Conservation (phyloP, 2,888 invertebrate species). For the Drosophila birchii region DNA sequence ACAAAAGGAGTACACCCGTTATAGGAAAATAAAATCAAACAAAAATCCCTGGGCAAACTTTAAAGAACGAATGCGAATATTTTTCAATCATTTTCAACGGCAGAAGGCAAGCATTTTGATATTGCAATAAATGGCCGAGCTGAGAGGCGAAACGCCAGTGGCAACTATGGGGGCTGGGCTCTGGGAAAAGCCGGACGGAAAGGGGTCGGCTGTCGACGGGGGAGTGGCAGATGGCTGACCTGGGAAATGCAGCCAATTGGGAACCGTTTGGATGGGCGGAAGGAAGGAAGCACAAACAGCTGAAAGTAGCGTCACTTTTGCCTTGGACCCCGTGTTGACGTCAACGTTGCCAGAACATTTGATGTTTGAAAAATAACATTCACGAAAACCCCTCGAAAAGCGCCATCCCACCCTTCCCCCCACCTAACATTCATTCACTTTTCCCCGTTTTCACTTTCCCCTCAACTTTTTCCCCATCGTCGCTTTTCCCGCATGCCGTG, state of each 20-base stretch:
- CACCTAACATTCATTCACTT: background rate
- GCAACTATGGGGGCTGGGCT: constrained; percentile 11
- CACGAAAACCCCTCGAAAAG: constrained; percentile 14
- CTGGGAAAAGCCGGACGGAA: background rate
- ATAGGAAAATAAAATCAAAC: background rate
- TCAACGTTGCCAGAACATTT: constrained; percentile 48
- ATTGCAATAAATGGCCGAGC: constrained; percentile 39
- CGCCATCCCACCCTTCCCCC: background rate
- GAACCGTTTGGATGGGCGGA: constrained; percentile 41
- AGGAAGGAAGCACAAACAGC: constrained; percentile 48
- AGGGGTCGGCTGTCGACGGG: background rate
- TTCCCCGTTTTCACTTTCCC: constrained; percentile 13
- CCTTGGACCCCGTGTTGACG: constrained; percentile 55
- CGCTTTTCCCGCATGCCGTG: constrained; percentile 17
- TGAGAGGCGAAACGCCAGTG: constrained; percentile 26
- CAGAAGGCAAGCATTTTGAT: constrained; percentile 58
- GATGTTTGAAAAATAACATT: constrained; percentile 53
- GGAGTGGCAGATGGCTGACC: constrained; percentile 33
- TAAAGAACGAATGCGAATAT: constrained; percentile 40
- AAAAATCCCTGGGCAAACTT: constrained; percentile 6
- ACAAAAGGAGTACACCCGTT: background rate
- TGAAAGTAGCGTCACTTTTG: constrained; percentile 49
- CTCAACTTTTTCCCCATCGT: constrained; percentile 10
- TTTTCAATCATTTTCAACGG: constrained; percentile 68
- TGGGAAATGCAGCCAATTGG: constrained; percentile 56